Percentiles rank a stretch among this genome's conserved stretches.
phyloP scores from a whole-genome alignment of 2,797 vertebrate genomes.

The Microctenopoma steveboyesi region DNA sequence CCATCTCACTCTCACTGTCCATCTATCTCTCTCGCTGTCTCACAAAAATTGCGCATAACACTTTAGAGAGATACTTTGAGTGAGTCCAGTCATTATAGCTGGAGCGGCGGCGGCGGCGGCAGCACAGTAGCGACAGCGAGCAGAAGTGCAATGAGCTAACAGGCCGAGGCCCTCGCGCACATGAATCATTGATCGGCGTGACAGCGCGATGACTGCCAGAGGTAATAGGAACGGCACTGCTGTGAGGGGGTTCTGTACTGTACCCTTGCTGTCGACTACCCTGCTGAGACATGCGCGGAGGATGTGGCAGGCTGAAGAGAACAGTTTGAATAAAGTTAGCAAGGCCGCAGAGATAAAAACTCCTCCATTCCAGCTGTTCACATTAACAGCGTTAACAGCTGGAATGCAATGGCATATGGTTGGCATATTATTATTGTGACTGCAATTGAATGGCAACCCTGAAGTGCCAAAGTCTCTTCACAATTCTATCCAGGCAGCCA shows the following conservation, averaged over 20 bases:
- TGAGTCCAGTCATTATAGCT: conserved; percentile 75
- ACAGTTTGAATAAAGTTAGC: conserved; percentile 23
- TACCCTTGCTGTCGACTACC: conserved; percentile 61
- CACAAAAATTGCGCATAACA: conserved; percentile 12
- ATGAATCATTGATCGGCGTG: conserved; percentile 82
- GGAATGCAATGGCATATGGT: conserved; percentile 16
- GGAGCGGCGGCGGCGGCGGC: conserved; percentile 35
- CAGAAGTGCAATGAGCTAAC: conserved; percentile 71
- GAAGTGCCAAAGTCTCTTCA: conserved; percentile 18
- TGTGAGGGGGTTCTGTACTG: conserved; percentile 59
- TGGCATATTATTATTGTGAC: conserved; percentile 19
- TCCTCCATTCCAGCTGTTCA: conserved; percentile 13
- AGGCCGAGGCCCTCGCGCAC: conserved; percentile 60
- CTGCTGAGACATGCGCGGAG: conserved; percentile 55
- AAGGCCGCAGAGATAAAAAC: conserved; percentile 26
- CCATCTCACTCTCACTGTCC: conserved; percentile 50
- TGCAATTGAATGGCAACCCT: conserved; percentile 23
- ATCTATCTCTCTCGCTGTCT: conserved; percentile 34
- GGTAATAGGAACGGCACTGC: conserved; percentile 73
- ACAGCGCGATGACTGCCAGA: conserved; percentile 79
- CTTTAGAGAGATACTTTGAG: conserved; percentile 45
- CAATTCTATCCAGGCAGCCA: conserved; percentile 16
- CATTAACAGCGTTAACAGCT: conserved; percentile 26
- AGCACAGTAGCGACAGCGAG: conserved; percentile 47
- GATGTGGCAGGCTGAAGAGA: conserved; percentile 53